A percentile compares a stretch with the other conserved stretches of the same genome.
phyloP scores from a whole-genome alignment of 37 sponge, comb jelly and placozoan genomes.

The Axinella damicornis region DNA sequence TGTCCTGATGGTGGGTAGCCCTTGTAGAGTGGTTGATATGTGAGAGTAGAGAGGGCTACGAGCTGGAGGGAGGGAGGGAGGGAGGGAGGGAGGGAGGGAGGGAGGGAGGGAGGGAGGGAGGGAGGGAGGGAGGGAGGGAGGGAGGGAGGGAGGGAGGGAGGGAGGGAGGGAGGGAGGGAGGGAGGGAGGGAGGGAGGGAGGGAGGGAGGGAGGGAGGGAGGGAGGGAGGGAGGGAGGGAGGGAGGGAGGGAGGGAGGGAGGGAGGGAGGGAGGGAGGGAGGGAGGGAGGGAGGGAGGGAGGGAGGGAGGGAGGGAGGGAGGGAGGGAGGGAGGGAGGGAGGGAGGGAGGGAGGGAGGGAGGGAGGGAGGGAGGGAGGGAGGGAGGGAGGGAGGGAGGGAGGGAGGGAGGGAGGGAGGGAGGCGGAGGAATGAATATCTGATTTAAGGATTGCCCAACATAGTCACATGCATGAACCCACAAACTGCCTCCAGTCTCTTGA shows the following conservation, averaged over 20 bases:
- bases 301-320: not conserved
- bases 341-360: not conserved
- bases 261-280: not conserved
- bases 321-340: not conserved
- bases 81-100: not conserved
- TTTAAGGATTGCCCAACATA: not conserved
- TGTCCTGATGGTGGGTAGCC: constrained; percentile 79
- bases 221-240: too few species aligned
- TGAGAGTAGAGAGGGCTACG: constrained; percentile 92
- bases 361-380: constrained; percentile 1
- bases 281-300: not conserved
- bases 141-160: too few species aligned
- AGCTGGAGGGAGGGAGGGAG: constrained; percentile 40
- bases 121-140: not conserved
- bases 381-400: not conserved
- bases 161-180: not conserved
- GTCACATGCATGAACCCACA: constrained; percentile 26
- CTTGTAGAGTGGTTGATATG: constrained; percentile 80
- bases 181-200: not conserved
- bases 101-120: too few species aligned
- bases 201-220: too few species aligned
- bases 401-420: too few species aligned
- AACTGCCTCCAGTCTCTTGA: constrained; percentile 85
- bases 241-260: too few species aligned
- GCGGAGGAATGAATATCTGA: too few species aligned